Base-by-base conservation (phyloP, 2,888 invertebrate species). In the Bugulina stolonifera region DNA sequence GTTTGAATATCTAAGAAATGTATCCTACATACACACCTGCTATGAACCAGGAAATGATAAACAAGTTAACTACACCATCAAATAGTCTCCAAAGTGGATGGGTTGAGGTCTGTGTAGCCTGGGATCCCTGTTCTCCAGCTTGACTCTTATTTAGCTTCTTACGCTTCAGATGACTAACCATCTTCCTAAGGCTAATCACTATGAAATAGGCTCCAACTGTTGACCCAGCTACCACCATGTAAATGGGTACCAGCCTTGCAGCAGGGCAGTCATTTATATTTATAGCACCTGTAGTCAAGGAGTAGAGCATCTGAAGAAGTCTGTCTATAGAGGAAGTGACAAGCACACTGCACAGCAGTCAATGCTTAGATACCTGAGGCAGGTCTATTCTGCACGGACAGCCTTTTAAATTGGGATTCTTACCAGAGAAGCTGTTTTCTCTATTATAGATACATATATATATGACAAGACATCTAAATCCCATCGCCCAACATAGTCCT, bases 41-140 rank as follows among this genome's bases (percentile, higher is more conserved):
- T 64, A 64, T 29, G 32, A 64, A 64, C 64, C 64, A 64, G 18
- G 32, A 27, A 18, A 64, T 64, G 10, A 64, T 64, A 64, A 64
- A 64, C 27, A 64, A 32, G 18, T 22, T 64, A 32, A 64, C 22
- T 3, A 64, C 18, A 29, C 64, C 64, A 34, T 64, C 64, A n/a
- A 22, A 64, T 18, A 32, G 10, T 14, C 27, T 64, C 22, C 64
- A 64, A 2, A 64, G 27, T 32, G 27, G 18, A 32, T 64, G 14
- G n/a, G 57, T 57, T 18, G n/a, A 10, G 10, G n/a, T 23, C 3
- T 5, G n/a, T 5, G 27, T 29, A 34, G 29, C 18, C 18, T 22
- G 10, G 10, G 25, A 29, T 3, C 5, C 64, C 2, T 3, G 5
- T 32, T 22, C 25, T 14, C 5, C 10, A 3, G 25, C 32, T 14